Percentiles rank a stretch among this genome's conserved stretches.
These are phyloP conservation scores for Medauroidea extradentata DNA, from an alignment of 1,140 invertebrate species.

Conservation along the genomic window DNA sequence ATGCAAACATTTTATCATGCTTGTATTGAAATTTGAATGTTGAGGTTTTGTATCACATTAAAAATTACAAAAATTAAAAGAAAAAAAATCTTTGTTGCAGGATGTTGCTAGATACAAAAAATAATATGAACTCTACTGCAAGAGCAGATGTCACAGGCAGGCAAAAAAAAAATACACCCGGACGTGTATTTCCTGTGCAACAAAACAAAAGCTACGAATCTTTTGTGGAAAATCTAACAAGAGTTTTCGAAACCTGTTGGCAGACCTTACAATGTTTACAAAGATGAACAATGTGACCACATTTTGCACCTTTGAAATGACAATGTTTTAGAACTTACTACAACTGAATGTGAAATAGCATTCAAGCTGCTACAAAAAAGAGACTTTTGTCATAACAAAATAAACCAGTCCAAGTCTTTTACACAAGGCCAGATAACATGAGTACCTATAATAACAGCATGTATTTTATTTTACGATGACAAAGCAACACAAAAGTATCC, in stretches of 20 bases:
- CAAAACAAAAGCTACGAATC: neutral
- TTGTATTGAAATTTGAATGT: too few relatives aligned
- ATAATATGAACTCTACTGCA: too few relatives aligned
- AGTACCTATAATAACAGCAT: slow-evolving; percentile 1
- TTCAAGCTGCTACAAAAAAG: neutral
- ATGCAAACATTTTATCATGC: too few relatives aligned
- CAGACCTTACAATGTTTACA: slow-evolving; percentile 1
- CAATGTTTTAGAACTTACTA: neutral
- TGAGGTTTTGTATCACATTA: too few relatives aligned
- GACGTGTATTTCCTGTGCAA: too few relatives aligned
- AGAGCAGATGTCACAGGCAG: too few relatives aligned
- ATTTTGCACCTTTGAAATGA: neutral
- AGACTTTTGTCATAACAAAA: neutral
- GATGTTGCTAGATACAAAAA: too few relatives aligned
- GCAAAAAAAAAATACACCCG: too few relatives aligned
- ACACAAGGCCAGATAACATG: neutral
- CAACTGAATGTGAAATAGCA: neutral
- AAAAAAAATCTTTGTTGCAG: slow-evolving; percentile 19
- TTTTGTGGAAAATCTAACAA: slow-evolving; percentile 1
- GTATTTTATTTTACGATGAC: slow-evolving; percentile 5
- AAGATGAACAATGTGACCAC: neutral
- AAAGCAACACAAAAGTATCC: slow-evolving; percentile 1
- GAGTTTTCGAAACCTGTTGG: neutral
- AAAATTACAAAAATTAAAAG: too few relatives aligned
- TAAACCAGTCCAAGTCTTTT: neutral